Conservation (phyloP, 2,797 vertebrate genomes). For the Molossus molossus region DNA sequence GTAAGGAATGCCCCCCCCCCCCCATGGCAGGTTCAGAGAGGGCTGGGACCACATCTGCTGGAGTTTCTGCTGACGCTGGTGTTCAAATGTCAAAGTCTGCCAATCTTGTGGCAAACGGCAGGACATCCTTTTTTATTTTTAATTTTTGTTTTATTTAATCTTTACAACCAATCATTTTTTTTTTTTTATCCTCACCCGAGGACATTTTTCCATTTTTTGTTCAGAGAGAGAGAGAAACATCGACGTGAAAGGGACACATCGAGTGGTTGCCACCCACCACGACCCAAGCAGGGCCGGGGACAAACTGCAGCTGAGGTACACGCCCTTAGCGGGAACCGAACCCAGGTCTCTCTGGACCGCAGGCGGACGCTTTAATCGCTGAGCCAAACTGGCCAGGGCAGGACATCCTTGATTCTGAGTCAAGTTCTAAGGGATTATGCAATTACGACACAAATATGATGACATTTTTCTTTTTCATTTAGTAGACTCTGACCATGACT, state of each 20-base stretch:
- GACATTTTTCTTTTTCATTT: background rate
- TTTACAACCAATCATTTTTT: too few relatives aligned
- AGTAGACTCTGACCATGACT: background rate
- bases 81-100: background rate
- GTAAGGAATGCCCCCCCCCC: background rate
- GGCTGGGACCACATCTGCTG: background rate
- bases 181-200: too few relatives aligned
- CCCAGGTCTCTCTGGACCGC: too few relatives aligned
- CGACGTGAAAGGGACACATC: too few relatives aligned
- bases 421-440: background rate
- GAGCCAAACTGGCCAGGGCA: background rate
- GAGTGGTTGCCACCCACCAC: too few relatives aligned
- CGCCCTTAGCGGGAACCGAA: too few relatives aligned
- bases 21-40: fast-evolving
- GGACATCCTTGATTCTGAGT: background rate
- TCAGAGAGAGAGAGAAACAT: too few relatives aligned
- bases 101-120: background rate
- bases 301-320: too few relatives aligned
- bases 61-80: background rate
- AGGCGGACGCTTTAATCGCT: too few relatives aligned
- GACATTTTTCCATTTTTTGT: too few relatives aligned
- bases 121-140: background rate
- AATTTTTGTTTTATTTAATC: too few relatives aligned
- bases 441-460: background rate
- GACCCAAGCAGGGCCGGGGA: too few relatives aligned